Conservation (phyloP, 2,113 vertebrate species). For the Pteronura brasiliensis region DNA sequence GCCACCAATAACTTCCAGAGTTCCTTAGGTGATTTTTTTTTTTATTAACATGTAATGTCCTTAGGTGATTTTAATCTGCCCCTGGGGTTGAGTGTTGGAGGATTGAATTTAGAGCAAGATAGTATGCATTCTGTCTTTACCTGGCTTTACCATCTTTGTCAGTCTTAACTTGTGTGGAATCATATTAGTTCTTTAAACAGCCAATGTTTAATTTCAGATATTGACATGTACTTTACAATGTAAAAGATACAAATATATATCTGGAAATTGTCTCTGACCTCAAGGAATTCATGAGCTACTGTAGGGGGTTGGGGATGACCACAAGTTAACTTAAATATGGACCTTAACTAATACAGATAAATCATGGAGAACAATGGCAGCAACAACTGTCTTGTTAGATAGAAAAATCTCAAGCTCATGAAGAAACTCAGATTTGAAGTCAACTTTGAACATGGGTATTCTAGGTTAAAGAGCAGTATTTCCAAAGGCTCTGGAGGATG, state of each 20-base stretch:
- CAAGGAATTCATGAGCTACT: neutral
- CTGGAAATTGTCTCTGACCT: neutral
- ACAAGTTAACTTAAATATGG: neutral
- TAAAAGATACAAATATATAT: constrained; percentile 16
- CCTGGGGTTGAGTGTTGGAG: neutral
- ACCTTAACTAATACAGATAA: neutral
- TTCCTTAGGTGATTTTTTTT: neutral
- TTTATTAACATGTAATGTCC: neutral
- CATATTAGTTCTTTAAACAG: neutral
- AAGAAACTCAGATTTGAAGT: neutral
- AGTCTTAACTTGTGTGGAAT: neutral
- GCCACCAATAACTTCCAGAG: neutral
- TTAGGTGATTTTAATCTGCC: neutral
- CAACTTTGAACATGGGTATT: neutral
- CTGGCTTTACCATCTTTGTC: neutral
- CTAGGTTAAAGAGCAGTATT: neutral
- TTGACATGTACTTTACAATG: neutral
- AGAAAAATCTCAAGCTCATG: neutral
- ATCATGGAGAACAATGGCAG: neutral
- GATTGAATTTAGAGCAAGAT: neutral
- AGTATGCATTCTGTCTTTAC: neutral
- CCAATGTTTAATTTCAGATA: neutral
- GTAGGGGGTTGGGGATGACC: neutral
- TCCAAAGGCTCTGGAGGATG: neutral
- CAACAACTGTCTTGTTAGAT: neutral